Evolutionary conservation across 2,113 vertebrate species (phyloP), one percentile per base, ranked within the genome.

Genomic region (Neogobius melanostomus): DNA sequence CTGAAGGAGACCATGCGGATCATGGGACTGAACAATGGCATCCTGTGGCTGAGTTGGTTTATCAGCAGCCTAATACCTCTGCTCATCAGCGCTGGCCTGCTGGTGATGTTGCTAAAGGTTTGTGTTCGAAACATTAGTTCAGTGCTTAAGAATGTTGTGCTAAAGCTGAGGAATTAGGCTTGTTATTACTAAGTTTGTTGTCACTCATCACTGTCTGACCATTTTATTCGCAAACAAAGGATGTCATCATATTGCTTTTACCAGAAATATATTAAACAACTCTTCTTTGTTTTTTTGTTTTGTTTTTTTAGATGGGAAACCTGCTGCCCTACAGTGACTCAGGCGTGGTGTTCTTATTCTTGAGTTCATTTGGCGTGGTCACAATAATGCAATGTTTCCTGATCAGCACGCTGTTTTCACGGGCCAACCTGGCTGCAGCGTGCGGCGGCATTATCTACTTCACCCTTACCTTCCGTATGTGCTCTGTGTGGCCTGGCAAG

Each of bases 1-100:
- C 93, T 99, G 47, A 99, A 96, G 83, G 98, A 99, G 87, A 99
- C 97, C 0, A 99, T 99, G 98, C 92, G 95, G 70, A 99, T 99
- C 79, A 98, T 99, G 97, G 98, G 98, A 49, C 85, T 99, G 75
- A 94, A 97, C 68, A 99, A 95, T 0, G 92, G 97, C 75, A 98
- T 83, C 71, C 91, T 99, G 67, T 99, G 98, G 97, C 93, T 99
- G 53, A 98, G 97, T 91, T 99, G 97, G 98, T 99, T 99, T 90
- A 95, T 99, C 86, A 99, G 96, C 80, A 99, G 97, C 65, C 91
- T 98, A 16, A 93, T 99, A 50, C 98, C 98, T 0, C 93, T 99
- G 45, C 93, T 99, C 2, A 92, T 97, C 91, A 99, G 97, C 45
- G 96, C 96, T 0, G 90, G 90, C 61, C 85, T 99, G 57, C 84